Percentiles rank a stretch among this genome's conserved stretches.
phyloP scores from a whole-genome alignment of 2,888 invertebrate genomes.

The Eristalinus aeneus region DNA sequence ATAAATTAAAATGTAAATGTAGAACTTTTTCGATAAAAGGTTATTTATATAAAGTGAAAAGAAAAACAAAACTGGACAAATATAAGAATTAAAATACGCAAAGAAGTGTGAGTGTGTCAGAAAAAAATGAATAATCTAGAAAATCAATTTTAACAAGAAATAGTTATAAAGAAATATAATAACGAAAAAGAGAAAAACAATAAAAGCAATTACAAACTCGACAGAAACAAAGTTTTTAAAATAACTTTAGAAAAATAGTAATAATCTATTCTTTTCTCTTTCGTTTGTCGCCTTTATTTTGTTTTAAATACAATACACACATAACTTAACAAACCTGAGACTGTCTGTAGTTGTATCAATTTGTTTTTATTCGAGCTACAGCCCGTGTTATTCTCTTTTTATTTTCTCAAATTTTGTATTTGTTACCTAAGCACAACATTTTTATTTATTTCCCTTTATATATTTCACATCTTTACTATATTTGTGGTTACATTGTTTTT shows the following conservation, averaged over 20 bases:
- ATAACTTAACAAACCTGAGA: slow-evolving; percentile 35
- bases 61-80: slow-evolving; percentile 37
- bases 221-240: slow-evolving; percentile 43
- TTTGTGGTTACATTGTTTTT: slow-evolving; percentile 38
- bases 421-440: slow-evolving; percentile 41
- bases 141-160: slow-evolving; percentile 50
- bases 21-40: slow-evolving; percentile 44
- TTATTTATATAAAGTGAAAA: slow-evolving; percentile 39
- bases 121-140: slow-evolving; percentile 54
- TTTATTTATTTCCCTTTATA: slow-evolving; percentile 49
- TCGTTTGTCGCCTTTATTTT: not conserved
- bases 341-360: slow-evolving; percentile 21
- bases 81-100: slow-evolving; percentile 25
- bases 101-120: slow-evolving; percentile 56
- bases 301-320: slow-evolving; percentile 15
- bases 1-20: slow-evolving; percentile 61
- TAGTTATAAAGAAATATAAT: slow-evolving; percentile 56
- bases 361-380: not conserved
- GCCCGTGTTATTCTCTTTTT: slow-evolving; percentile 13
- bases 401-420: slow-evolving; percentile 21
- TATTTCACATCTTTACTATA: slow-evolving; percentile 10
- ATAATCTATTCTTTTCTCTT: slow-evolving; percentile 37
- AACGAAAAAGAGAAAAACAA: slow-evolving; percentile 37
- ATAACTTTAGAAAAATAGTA: slow-evolving; percentile 33
- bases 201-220: slow-evolving; percentile 45